Percentiles rank a stretch among this genome's conserved stretches.
Conservation (phyloP, 2,888 invertebrate genomes). For the Caenorhabditis becei region DNA sequence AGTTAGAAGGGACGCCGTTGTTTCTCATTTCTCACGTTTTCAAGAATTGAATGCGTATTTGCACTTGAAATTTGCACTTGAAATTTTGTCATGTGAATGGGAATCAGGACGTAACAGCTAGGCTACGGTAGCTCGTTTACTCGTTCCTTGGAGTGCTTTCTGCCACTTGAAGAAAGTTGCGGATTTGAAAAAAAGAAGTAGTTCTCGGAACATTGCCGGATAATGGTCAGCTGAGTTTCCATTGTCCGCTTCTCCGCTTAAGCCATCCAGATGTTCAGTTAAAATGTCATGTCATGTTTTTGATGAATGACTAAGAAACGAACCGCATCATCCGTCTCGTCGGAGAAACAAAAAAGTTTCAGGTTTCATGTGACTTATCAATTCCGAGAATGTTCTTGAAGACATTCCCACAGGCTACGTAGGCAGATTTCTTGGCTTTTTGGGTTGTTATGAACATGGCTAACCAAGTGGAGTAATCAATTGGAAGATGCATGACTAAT, state of each 20-base stretch:
- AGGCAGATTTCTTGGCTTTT: conserved; percentile 22
- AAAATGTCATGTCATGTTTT: conserved; percentile 38
- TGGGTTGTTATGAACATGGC: no score
- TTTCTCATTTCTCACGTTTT: conserved; percentile 47
- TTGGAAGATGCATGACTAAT: conserved; percentile 17
- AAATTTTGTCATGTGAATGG: no score
- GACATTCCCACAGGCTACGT: conserved; percentile 16
- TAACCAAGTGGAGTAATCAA: conserved; percentile 10
- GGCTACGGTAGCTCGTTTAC: no score
- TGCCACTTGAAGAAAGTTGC: no score
- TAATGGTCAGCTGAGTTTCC: conserved; percentile 33
- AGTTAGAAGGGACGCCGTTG: conserved; percentile 38
- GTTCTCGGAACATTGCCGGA: not conserved
- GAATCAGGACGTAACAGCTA: not conserved
- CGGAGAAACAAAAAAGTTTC: conserved; percentile 24
- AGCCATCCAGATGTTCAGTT: conserved; percentile 22
- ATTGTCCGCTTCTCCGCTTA: conserved; percentile 2
- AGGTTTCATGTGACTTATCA: conserved; percentile 14
- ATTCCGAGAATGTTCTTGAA: conserved; percentile 1
- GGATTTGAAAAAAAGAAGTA: not conserved
- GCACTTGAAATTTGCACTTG: not conserved
- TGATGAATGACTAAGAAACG: conserved; percentile 40
- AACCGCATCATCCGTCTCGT: conserved; percentile 22
- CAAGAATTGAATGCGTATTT: not conserved
- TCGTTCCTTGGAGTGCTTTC: no score